phyloP scores from a whole-genome alignment of 2,888 invertebrate genomes.

The Xestoiulus laeticollis region DNA sequence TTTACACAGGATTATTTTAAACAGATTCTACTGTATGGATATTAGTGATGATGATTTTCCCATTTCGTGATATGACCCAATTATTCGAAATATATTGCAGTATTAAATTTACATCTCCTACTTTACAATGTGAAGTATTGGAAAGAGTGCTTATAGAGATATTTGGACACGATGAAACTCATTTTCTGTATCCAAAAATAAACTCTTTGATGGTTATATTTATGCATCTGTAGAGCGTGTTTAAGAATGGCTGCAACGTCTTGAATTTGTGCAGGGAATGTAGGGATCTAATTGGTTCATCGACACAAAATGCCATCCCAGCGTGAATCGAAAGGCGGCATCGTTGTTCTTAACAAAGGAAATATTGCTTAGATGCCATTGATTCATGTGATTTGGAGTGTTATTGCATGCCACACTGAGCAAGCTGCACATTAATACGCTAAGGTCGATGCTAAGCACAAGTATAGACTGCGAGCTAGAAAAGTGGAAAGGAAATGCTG shows the following conservation, averaged over 20 bases:
- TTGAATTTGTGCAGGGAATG: neutral
- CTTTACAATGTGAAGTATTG: too few species aligned
- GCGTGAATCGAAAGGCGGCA: neutral
- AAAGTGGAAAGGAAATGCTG: neutral
- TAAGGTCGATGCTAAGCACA: neutral
- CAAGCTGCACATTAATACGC: neutral
- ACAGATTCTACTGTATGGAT: too few species aligned
- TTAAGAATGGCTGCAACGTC: neutral
- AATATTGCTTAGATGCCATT: slow-evolving; percentile 10
- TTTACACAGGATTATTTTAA: too few species aligned
- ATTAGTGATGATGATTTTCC: too few species aligned
- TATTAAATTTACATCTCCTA: too few species aligned
- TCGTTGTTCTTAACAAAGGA: neutral
- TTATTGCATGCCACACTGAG: neutral
- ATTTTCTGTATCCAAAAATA: too few species aligned
- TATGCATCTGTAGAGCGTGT: neutral
- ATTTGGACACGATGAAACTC: too few species aligned
- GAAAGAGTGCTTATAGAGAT: too few species aligned
- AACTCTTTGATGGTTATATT: neutral
- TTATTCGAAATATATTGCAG: too few species aligned
- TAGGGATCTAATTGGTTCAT: neutral
- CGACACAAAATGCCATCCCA: neutral
- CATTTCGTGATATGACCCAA: too few species aligned
- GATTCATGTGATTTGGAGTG: slow-evolving; percentile 10
- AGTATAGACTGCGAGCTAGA: neutral